Evolutionary conservation across 2,113 vertebrate genomes (phyloP).

Genomic region (Sturnus vulgaris): DNA sequence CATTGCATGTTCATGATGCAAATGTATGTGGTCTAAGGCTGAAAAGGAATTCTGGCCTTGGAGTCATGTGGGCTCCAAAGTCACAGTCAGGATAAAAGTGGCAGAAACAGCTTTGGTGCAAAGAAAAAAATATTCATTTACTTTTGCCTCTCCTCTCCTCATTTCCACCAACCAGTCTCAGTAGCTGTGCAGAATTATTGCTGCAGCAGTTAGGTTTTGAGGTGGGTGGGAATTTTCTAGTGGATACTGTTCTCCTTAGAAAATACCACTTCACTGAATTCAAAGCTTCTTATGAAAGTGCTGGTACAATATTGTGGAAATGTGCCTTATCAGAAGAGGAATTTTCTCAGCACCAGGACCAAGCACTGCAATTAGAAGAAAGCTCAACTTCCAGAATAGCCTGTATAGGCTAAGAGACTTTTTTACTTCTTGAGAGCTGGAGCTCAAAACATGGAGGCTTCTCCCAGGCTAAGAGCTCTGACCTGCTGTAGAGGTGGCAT

Average conservation of each 20-base stretch:
- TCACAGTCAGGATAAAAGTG: not conserved
- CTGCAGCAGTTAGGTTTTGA: not conserved
- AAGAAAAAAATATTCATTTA: not conserved
- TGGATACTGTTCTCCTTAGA: not conserved
- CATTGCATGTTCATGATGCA: not conserved
- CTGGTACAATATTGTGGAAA: not conserved
- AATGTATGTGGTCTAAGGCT: not conserved
- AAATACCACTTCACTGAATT: not conserved
- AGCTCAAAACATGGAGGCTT: not conserved
- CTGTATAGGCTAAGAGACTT: not conserved
- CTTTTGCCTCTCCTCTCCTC: not conserved
- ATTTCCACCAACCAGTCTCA: not conserved
- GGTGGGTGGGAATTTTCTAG: conserved; percentile 4
- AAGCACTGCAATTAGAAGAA: not conserved
- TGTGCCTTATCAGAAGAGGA: not conserved
- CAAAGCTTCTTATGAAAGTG: not conserved
- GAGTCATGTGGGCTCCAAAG: not conserved
- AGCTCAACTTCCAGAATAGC: not conserved
- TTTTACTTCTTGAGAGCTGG: not conserved
- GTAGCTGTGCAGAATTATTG: not conserved
- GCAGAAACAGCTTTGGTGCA: not conserved
- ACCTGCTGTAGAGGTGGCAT: not conserved
- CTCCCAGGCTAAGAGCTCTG: not conserved
- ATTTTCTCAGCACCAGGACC: not conserved
- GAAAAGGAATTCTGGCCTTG: not conserved